phyloP scores from a whole-genome alignment of 2,113 vertebrate genomes.

The Spheniscus mendiculus region DNA sequence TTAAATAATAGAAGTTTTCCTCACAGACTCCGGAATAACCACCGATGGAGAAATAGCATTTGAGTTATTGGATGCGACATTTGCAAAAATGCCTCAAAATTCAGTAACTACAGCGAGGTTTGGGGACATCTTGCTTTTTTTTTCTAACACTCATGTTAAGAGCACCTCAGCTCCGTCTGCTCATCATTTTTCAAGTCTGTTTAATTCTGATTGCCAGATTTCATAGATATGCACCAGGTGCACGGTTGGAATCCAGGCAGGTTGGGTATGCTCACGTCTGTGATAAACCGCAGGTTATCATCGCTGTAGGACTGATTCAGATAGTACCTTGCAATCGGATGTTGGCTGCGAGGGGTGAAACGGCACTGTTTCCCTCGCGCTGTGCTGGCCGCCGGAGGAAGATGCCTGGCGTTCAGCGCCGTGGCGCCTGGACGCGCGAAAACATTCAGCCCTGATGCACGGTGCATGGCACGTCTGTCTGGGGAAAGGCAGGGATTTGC shows the following conservation, averaged over 20 bases:
- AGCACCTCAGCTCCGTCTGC: background rate
- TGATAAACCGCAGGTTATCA: background rate
- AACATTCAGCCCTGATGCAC: background rate
- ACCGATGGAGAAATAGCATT: background rate
- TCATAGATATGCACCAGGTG: background rate
- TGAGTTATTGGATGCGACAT: background rate
- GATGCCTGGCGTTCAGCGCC: rapidly evolving
- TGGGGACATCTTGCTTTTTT: background rate
- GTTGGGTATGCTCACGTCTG: rapidly evolving
- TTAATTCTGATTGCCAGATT: background rate
- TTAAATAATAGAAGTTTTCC: slow-evolving; percentile 68
- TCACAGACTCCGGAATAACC: background rate
- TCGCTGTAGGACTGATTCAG: background rate
- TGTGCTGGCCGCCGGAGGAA: background rate
- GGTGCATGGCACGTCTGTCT: rapidly evolving
- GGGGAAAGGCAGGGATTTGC: background rate
- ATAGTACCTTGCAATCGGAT: rapidly evolving
- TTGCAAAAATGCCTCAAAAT: background rate
- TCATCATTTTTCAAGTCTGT: background rate
- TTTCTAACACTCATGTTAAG: background rate
- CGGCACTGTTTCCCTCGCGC: rapidly evolving
- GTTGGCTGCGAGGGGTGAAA: background rate
- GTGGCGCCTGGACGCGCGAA: rapidly evolving
- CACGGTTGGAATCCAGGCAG: background rate
- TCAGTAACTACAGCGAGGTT: background rate